A percentile compares a stretch with the other conserved stretches of the same genome.
phyloP scores from a whole-genome alignment of 2,113 vertebrate genomes.

The Grammomys dolichurus region DNA sequence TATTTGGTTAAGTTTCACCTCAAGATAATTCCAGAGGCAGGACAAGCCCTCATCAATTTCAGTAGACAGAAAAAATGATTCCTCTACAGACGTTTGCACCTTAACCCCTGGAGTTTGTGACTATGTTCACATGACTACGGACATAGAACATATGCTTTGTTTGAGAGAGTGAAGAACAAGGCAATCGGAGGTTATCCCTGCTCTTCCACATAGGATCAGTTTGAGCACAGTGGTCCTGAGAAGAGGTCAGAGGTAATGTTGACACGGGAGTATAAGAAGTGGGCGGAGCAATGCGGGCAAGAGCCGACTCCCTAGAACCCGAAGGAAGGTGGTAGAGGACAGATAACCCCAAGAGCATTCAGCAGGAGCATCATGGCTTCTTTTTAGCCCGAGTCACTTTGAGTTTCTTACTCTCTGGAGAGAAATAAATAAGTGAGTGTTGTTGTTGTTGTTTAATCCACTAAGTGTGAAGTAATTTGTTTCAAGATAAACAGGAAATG shows the following conservation, averaged over 20 bases:
- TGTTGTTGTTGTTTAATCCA: not conserved
- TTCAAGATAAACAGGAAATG: not conserved
- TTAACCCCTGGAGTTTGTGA: not conserved
- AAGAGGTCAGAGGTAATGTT: not conserved
- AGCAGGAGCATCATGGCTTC: not conserved
- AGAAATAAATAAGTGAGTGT: not conserved
- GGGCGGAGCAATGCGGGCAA: not conserved
- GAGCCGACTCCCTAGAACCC: not conserved
- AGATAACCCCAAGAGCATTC: not conserved
- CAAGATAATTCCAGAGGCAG: not conserved
- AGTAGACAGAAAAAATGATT: not conserved
- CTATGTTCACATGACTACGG: not conserved
- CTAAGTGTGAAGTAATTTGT: not conserved
- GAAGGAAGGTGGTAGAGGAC: not conserved
- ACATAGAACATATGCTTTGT: not conserved
- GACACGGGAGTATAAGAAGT: not conserved
- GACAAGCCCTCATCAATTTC: not conserved
- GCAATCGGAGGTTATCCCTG: not conserved
- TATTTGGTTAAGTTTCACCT: not conserved
- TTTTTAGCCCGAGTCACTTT: not conserved
- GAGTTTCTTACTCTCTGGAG: not conserved
- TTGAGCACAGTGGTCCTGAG: not conserved
- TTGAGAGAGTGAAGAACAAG: not conserved
- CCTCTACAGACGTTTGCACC: not conserved
- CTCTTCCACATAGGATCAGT: not conserved